phyloP scores from a whole-genome alignment of 2,113 vertebrate genomes.

The Hypocryptadius cinnamomeus region DNA sequence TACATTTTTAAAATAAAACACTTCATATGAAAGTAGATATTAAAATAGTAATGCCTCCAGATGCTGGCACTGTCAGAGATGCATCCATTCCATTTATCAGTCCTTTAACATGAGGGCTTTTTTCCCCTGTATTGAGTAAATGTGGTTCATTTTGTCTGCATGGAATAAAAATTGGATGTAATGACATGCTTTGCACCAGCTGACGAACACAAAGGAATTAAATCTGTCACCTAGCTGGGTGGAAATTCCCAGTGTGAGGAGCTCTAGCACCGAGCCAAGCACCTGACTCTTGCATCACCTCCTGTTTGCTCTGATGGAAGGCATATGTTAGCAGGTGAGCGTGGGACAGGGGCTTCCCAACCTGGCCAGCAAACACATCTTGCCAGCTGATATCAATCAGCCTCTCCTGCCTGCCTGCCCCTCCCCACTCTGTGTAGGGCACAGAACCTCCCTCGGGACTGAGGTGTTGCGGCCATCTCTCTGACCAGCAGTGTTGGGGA shows the following conservation, averaged over 20 bases:
- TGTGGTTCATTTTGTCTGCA: background rate
- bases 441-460: background rate
- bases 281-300: background rate
- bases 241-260: background rate
- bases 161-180: background rate
- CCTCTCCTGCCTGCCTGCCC: background rate
- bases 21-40: background rate
- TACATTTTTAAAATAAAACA: background rate
- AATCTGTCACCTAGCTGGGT: background rate
- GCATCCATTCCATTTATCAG: background rate
- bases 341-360: background rate
- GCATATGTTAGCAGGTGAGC: background rate
- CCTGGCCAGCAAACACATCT: background rate
- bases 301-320: background rate
- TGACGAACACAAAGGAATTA: background rate
- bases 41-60: constrained; percentile 40
- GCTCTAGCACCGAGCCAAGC: background rate
- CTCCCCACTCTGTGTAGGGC: background rate
- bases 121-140: background rate
- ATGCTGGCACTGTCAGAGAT: background rate
- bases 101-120: background rate
- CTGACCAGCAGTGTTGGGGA: fast-evolving
- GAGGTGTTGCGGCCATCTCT: background rate
- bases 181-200: background rate
- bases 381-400: background rate